phyloP scores from a whole-genome alignment of 92 coral and sea anemone genomes.

The Palythoa caribaeorum region DNA sequence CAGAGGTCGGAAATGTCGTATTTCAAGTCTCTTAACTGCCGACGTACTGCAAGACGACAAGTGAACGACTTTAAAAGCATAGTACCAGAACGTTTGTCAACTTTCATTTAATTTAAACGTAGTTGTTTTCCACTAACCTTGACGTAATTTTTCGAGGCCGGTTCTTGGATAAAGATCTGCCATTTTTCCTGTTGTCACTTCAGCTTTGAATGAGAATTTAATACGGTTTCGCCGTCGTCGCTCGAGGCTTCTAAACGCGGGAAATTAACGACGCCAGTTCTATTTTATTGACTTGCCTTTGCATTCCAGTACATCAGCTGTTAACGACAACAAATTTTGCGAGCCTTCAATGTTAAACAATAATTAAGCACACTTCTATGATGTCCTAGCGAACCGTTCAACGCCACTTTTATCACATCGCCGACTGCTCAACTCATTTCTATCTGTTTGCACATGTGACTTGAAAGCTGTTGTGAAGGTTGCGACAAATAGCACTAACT shows the following conservation, averaged over 20 bases:
- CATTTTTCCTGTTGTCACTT: constrained; percentile 21
- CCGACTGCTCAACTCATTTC: constrained; percentile 28
- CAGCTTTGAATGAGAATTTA: constrained; percentile 6
- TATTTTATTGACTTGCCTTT: not conserved
- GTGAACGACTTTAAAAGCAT: not conserved
- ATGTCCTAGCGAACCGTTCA: constrained; percentile 3
- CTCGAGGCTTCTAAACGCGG: constrained; percentile 32
- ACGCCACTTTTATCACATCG: constrained; percentile 22
- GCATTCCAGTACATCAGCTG: constrained; percentile 22
- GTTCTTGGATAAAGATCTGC: constrained; percentile 25
- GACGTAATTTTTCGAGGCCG: constrained; percentile 44
- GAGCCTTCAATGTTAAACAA: not conserved
- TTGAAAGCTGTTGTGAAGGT: not conserved
- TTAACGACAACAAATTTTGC: not conserved
- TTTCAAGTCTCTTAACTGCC: constrained; percentile 83
- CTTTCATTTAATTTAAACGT: not conserved
- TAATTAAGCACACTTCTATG: constrained; percentile 5
- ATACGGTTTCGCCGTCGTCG: not conserved
- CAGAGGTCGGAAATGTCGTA: constrained; percentile 91
- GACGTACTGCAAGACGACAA: constrained; percentile 72
- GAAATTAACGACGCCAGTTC: not conserved
- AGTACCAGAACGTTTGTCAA: not conserved
- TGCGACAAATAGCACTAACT: constrained; percentile 27
- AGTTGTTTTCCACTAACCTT: constrained; percentile 13
- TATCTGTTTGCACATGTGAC: constrained; percentile 47